These are phyloP conservation scores for Syngnathoides biaculeatus DNA, from an alignment of 2,113 vertebrate species.

Conservation along the genomic window DNA sequence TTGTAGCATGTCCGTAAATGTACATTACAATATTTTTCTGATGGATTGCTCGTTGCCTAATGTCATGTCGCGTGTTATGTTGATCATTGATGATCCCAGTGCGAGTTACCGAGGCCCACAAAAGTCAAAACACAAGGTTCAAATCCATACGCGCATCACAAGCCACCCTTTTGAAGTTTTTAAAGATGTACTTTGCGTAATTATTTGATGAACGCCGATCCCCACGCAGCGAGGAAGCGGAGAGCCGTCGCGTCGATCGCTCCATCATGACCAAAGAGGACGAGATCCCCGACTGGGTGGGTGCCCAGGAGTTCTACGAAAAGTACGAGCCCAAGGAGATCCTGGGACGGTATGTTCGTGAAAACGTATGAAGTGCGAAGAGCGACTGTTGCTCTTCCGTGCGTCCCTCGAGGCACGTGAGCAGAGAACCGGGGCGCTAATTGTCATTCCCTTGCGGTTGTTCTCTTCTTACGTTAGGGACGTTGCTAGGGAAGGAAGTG, in stretches of 20 bases:
- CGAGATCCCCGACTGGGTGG: constrained; percentile 81
- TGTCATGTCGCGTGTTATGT: not conserved
- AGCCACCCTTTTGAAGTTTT: not conserved
- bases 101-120: not conserved
- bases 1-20: not conserved
- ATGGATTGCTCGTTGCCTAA: not conserved
- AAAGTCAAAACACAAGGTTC: not conserved
- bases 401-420: constrained; percentile 16
- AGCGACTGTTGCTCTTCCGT: constrained; percentile 7
- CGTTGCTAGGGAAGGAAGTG: not conserved
- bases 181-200: not conserved
- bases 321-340: constrained; percentile 96
- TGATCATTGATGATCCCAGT: not conserved
- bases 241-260: constrained; percentile 9
- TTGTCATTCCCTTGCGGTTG: constrained; percentile 44
- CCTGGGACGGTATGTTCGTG: constrained; percentile 69
- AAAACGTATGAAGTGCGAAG: no score
- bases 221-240: constrained; percentile 5
- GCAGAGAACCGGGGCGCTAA: constrained; percentile 13
- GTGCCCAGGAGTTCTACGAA: constrained; percentile 88
- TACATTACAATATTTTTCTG: not conserved
- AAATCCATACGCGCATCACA: not conserved
- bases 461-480: constrained; percentile 41
- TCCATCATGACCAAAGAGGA: constrained; percentile 76
- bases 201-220: not conserved